Evolutionary conservation across 2,888 invertebrate species (phyloP), one percentile per base, ranked within the genome.

Genomic region (Sinelater perroti): DNA sequence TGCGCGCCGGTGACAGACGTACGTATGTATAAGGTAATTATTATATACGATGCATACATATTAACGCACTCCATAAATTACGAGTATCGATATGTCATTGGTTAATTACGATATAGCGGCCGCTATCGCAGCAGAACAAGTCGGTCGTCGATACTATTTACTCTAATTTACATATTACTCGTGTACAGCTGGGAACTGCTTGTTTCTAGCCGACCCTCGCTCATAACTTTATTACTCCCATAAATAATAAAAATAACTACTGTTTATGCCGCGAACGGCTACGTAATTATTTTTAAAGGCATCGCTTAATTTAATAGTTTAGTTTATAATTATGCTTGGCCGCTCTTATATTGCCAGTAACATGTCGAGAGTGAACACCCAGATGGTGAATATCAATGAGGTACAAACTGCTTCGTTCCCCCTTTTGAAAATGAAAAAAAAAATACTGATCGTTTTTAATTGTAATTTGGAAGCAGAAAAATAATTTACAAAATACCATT

Each of bases 31-130:
- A 17, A 28, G 40, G 26, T 45, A 57, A 57, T 57, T 57, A 52
- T 53, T 56, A 53, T 52, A 53, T 45, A 64, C 62, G 64, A 59
- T 59, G 49, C 57, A 62, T 63, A 49, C 51, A 56, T 60, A 53
- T 59, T 58, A 63, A 62, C 45, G 40, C 38, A 40, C 31, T 59
- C 49, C 53, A 65, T 63, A 63, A 65, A 65, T 65, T 61, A 63
- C 56, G 46, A 54, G 63, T 59, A 62, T 62, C 64, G 51, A 63
- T 65, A 65, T 60, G 60, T 61, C 60, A 65, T 58, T 63, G 61
- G 60, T 63, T 65, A 65, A 65, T 65, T 63, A 65, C 63, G 60
- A 65, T 64, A 59, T 64, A 63, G 45, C 53, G 21, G 46, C 33
- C 24, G 36, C 28, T 52, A 31, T 52, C 51, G 18, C 21, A 31